phyloP scores from a whole-genome alignment of 92 coral and sea anemone genomes.

The Paragorgia papillata region DNA sequence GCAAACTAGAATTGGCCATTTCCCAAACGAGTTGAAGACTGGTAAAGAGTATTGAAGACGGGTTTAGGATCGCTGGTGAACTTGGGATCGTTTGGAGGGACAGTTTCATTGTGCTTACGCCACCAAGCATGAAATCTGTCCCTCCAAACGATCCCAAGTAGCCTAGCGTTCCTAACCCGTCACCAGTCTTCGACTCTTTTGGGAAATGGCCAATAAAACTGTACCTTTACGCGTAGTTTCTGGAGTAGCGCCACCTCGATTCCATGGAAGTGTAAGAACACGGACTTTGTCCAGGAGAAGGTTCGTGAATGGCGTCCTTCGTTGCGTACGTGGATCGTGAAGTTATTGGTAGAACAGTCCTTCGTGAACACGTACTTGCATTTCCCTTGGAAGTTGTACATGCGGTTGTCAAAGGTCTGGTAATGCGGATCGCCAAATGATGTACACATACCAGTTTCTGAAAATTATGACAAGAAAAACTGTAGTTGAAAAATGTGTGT shows the following conservation, averaged over 20 bases:
- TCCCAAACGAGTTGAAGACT: no score
- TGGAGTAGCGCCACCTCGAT: slow-evolving; percentile 63
- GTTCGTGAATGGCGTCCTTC: slow-evolving; percentile 75
- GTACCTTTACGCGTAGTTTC: slow-evolving; percentile 74
- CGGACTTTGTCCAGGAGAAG: slow-evolving; percentile 86
- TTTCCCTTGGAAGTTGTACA: slow-evolving; percentile 94
- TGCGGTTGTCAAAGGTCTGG: slow-evolving; percentile 94
- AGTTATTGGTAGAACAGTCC: slow-evolving; percentile 79
- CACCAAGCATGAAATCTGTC: no score
- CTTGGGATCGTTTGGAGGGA: no score
- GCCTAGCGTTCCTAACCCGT: no score
- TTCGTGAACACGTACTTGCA: slow-evolving; percentile 85
- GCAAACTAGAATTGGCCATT: no score
- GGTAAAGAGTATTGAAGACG: no score
- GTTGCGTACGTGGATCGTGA: slow-evolving; percentile 91
- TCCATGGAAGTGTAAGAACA: slow-evolving; percentile 70
- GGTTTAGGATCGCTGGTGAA: no score
- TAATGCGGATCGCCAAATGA: slow-evolving; percentile 98
- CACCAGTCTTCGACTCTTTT: no score
- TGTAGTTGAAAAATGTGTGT: not conserved
- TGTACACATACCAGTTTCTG: slow-evolving; percentile 93
- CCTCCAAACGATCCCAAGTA: no score
- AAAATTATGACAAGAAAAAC: slow-evolving; percentile 23
- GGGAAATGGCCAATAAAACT: no score
- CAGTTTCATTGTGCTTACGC: no score